Conservation (phyloP, 2,113 vertebrate species). For the Albula goreensis region DNA sequence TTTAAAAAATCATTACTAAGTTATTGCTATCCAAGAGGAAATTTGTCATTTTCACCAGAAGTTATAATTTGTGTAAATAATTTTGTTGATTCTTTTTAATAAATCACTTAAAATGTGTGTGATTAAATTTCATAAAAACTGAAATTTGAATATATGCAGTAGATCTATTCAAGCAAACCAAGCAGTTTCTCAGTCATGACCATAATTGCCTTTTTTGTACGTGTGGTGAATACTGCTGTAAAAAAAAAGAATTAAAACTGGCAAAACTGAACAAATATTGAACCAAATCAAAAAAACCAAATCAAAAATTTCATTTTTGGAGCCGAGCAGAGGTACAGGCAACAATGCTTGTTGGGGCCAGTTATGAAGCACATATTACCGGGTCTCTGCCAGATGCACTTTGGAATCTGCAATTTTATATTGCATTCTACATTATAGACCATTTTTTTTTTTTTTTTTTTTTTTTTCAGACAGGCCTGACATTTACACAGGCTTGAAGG, state of each 20-base stretch:
- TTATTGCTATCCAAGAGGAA: conserved; percentile 17
- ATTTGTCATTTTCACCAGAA: background rate
- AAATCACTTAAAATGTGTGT: background rate
- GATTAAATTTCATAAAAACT: conserved; percentile 6
- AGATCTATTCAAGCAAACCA: conserved; percentile 17
- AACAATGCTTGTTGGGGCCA: background rate
- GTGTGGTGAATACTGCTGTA: conserved; percentile 7
- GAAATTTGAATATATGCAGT: background rate
- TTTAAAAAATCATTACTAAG: background rate
- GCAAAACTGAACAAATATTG: background rate
- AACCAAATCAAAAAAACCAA: background rate
- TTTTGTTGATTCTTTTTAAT: conserved; percentile 5
- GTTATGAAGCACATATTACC: background rate
- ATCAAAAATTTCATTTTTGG: background rate
- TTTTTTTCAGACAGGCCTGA: background rate
- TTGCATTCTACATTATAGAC: background rate
- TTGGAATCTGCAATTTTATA: background rate
- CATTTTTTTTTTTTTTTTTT: background rate
- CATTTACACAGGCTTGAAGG: background rate
- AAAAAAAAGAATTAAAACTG: conserved; percentile 23
- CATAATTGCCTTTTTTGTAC: conserved; percentile 23
- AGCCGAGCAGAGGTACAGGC: no score
- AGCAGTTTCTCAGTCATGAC: conserved; percentile 24
- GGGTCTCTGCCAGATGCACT: background rate
- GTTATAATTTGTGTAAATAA: conserved; percentile 18